Evolutionary conservation across 2,797 vertebrate genomes (phyloP).

Genomic region (Coendou prehensilis): DNA sequence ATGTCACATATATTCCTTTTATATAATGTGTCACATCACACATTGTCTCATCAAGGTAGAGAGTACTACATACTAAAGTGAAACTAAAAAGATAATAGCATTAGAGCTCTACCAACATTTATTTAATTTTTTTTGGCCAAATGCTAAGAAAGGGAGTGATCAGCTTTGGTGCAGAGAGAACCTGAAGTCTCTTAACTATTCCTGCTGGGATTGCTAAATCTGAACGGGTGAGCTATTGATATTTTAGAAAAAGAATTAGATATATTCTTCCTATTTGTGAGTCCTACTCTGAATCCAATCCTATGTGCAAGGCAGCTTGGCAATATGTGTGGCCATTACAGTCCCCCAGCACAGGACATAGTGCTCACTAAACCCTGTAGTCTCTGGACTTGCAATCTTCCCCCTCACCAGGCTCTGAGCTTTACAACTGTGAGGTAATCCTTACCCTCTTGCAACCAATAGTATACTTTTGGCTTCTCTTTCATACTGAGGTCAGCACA

Average conservation of each 20-base stretch:
- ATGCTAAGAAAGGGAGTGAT: background rate
- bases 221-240: background rate
- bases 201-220: background rate
- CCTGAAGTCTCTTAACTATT: background rate
- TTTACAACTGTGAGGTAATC: background rate
- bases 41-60: background rate
- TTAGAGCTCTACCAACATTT: background rate
- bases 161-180: background rate
- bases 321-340: background rate
- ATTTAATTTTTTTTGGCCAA: background rate
- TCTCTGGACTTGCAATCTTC: background rate
- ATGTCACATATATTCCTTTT: background rate
- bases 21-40: background rate
- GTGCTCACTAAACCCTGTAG: background rate
- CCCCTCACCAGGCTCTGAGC: background rate
- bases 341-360: background rate
- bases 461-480: background rate
- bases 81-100: constrained; percentile 46
- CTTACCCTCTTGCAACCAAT: background rate
- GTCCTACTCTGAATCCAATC: background rate
- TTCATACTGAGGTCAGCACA: background rate
- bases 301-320: background rate
- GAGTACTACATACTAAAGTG: background rate
- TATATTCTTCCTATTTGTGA: background rate
- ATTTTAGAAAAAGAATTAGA: background rate